These are phyloP conservation scores for Steinernema khuongi DNA, from an alignment of 1,140 invertebrate genomes.

Conservation along the genomic window DNA sequence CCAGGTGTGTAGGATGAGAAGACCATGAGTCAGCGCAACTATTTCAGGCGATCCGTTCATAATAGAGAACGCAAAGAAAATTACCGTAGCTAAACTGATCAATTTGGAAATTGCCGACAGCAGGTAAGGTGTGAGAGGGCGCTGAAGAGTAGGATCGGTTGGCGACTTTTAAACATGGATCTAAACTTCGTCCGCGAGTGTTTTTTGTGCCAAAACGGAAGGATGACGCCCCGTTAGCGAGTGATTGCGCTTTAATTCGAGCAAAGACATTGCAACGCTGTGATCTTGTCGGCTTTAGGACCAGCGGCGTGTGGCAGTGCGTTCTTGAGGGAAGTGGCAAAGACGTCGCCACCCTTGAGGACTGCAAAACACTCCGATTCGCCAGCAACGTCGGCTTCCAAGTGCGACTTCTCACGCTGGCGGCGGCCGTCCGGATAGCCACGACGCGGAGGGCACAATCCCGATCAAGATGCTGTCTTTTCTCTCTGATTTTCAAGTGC, in stretches of 20 bases:
- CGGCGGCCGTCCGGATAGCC: background rate
- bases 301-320: background rate
- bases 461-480: background rate
- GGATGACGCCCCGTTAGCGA: too few species aligned
- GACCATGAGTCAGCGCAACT: background rate
- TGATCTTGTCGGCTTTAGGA: background rate
- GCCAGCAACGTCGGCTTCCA: background rate
- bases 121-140: background rate
- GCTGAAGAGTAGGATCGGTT: too few species aligned
- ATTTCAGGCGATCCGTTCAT: background rate
- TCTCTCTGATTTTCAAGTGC: background rate
- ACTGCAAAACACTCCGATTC: background rate
- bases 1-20: background rate
- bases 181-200: too few species aligned
- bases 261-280: too few species aligned
- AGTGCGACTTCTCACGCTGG: background rate
- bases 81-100: background rate
- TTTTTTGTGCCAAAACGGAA: too few species aligned
- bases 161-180: too few species aligned
- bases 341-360: background rate
- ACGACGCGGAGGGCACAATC: background rate
- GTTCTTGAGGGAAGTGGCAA: background rate
- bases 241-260: too few species aligned
- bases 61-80: constrained; percentile 3
- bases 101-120: background rate